Base-by-base conservation (phyloP, 2,888 invertebrate species). In the Panopea generosa region DNA sequence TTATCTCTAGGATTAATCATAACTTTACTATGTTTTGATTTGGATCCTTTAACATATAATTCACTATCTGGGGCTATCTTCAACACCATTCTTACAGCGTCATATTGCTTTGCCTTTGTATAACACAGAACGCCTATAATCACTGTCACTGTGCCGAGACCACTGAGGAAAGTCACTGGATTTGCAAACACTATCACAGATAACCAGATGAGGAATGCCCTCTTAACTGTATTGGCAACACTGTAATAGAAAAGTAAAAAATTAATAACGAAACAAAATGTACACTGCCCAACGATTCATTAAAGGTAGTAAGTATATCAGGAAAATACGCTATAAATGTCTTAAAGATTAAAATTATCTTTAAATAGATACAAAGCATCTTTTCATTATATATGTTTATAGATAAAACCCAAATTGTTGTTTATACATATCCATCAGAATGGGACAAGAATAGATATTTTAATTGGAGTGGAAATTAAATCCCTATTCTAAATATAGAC, bases 161-260 rank as follows among this genome's bases (percentile, higher is more conserved):
- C 96, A 89, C 96, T 96, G 77, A 96, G 93, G 62, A 95, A 93
- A 53, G 96, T 96, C 80, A 96, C 95, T 55, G 95, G 94, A 92
- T 96, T 96, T 76, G 95, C 95, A 91, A 96, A 96, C 90, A 96
- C 93, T 79, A 96, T 90, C 71, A 96, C 95, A 38, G 96, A 96
- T 73, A 96, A 92, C 96, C 96, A 96, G 86, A 96, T 96, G 43
- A 96, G 93, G 87, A 96, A 95, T 52, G 96, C 96, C 87, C 96
- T 93, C 92, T 96, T 96, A 50, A 95, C 95, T 77, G 96, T 96
- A 92, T 96, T 96, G 27, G 95, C 96, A 83, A 96, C 96, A 93
- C 96, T 96, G 93, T 82, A 94, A 89, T 69, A 74, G 57, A 71
- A 76, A 77, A 50, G 47, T 62, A 40, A 11, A 40, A 16, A 40